These are phyloP conservation scores for Gymnoscelis rufifasciata DNA, from an alignment of 2,888 invertebrate species.

Conservation along the genomic window DNA sequence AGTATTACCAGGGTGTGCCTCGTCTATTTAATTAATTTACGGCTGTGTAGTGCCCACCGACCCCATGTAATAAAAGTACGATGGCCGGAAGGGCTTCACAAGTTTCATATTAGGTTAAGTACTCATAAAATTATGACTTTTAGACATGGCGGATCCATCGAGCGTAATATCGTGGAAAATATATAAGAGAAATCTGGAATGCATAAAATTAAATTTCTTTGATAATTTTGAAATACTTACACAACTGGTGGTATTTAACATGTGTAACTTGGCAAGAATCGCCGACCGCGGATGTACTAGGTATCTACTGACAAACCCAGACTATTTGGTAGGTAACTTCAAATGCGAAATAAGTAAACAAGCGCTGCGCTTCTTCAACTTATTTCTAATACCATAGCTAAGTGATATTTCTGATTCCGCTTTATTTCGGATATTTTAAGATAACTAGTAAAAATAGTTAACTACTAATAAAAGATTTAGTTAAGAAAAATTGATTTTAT, in stretches of 20 bases:
- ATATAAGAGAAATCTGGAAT: background rate
- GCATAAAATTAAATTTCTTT: background rate
- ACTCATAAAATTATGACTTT: slow-evolving; percentile 10
- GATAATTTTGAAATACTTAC: too few relatives aligned
- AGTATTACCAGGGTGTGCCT: slow-evolving; percentile 12
- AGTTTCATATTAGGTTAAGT: slow-evolving; percentile 10
- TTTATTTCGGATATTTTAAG: too few relatives aligned
- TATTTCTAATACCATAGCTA: too few relatives aligned
- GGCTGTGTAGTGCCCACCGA: slow-evolving; percentile 5
- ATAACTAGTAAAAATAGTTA: too few relatives aligned
- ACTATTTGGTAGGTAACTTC: slow-evolving; percentile 40
- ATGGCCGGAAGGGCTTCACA: slow-evolving; percentile 7
- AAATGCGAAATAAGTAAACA: slow-evolving; percentile 8
- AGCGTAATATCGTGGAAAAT: background rate
- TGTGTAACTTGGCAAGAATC: slow-evolving; percentile 36
- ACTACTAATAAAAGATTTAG: too few relatives aligned
- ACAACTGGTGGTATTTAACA: too few relatives aligned
- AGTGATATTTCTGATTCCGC: too few relatives aligned
- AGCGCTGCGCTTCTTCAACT: too few relatives aligned
- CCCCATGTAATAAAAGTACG: slow-evolving; percentile 21
- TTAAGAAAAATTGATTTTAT: too few relatives aligned
- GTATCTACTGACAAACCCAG: slow-evolving; percentile 37
- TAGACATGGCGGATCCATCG: slow-evolving; percentile 12
- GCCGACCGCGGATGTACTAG: slow-evolving; percentile 43
- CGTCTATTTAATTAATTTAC: slow-evolving; percentile 15